These are phyloP conservation scores for Trichechus manatus DNA, from an alignment of 2,113 vertebrate genomes.

Conservation along the genomic window DNA sequence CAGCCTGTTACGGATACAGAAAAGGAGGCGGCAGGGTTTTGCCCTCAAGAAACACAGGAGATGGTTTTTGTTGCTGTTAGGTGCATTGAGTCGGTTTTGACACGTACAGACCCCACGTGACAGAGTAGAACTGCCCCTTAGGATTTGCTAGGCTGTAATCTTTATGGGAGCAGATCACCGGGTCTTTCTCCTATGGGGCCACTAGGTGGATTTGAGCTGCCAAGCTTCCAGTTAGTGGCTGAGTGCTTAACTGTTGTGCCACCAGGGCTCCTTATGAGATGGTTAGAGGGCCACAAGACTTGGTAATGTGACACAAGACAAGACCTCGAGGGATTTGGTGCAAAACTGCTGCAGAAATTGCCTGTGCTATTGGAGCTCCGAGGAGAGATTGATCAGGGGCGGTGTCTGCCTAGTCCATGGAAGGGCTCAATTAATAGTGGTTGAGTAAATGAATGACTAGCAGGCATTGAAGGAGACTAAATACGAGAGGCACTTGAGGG, in stretches of 20 bases:
- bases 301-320: not conserved
- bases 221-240: no score
- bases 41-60: not conserved
- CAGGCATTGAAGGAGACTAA: not conserved
- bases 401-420: not conserved
- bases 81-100: not conserved
- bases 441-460: not conserved
- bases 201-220: no score
- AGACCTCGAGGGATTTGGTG: not conserved
- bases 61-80: not conserved
- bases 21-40: not conserved
- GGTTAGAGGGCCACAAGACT: not conserved
- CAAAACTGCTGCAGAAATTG: no score
- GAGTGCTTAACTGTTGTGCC: no score
- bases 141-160: no score
- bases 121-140: no score
- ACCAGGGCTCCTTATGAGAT: not conserved
- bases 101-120: not conserved
- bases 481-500: not conserved
- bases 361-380: not conserved
- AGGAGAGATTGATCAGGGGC: no score
- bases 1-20: accelerated
- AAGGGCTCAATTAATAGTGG: not conserved
- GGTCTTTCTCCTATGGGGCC: no score
- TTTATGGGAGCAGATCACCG: no score